phyloP scores from a whole-genome alignment of 37 sponge, comb jelly and placozoan genomes.

The Oopsacas minuta region DNA sequence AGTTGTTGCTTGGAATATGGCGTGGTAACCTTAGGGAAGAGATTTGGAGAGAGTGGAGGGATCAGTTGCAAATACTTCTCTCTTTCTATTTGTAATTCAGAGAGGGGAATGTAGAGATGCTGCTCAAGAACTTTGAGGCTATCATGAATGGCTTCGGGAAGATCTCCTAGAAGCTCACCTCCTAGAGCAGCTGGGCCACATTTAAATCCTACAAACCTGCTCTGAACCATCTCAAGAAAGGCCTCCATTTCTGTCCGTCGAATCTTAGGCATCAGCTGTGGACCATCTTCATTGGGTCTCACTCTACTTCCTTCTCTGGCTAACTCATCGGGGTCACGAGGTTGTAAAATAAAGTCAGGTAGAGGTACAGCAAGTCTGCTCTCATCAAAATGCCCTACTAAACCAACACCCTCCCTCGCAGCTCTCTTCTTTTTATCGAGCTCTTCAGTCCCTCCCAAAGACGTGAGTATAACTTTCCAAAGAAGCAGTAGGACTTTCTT shows the following conservation, averaged over 20 bases:
- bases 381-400: slow-evolving; percentile 37
- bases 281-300: slow-evolving; percentile 3
- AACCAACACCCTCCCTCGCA: slow-evolving; percentile 32
- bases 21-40: not conserved
- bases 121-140: slow-evolving; percentile 51
- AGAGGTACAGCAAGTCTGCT: not conserved
- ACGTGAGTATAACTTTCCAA: slow-evolving; percentile 63
- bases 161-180: slow-evolving; percentile 21
- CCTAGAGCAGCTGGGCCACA: not conserved
- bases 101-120: slow-evolving; percentile 64
- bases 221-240: slow-evolving; percentile 43
- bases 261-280: slow-evolving; percentile 55
- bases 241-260: slow-evolving; percentile 48
- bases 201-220: slow-evolving; percentile 60
- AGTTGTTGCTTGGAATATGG: not conserved
- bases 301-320: not conserved
- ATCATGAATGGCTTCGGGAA: slow-evolving; percentile 65
- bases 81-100: slow-evolving; percentile 52
- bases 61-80: slow-evolving; percentile 36
- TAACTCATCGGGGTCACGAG: not conserved
- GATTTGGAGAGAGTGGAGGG: not conserved
- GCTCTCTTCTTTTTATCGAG: slow-evolving; percentile 36
- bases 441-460: slow-evolving; percentile 50
- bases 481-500: slow-evolving; percentile 66
- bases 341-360: not conserved